Conservation (phyloP, 2,113 vertebrate genomes). For the Ovis aries region ARS-UI_Ramb_v3.0 NC_056065.1:34850001-34850500, state of each 20-base stretch:
- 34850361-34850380: conserved; percentile 5
- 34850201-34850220: neutral
- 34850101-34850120: neutral
- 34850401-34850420: conserved; percentile 2
- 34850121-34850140: neutral
- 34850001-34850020: neutral
- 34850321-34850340: conserved; percentile 5
- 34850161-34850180: neutral
- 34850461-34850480: neutral
- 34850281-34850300: conserved; percentile 10
- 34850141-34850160: neutral
- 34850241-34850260: neutral
- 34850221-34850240: neutral
- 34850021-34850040: neutral
- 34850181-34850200: neutral
- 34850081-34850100: neutral
- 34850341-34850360: neutral
- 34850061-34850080: neutral
- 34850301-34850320: conserved; percentile 5
- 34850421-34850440: conserved; percentile 1
- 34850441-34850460: neutral
- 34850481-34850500: neutral
- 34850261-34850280: neutral
- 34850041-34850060: neutral
- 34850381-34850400: conserved; percentile 38